Evolutionary conservation across 2,113 vertebrate genomes (phyloP).

Genomic region (Orthonyx spaldingii): DNA sequence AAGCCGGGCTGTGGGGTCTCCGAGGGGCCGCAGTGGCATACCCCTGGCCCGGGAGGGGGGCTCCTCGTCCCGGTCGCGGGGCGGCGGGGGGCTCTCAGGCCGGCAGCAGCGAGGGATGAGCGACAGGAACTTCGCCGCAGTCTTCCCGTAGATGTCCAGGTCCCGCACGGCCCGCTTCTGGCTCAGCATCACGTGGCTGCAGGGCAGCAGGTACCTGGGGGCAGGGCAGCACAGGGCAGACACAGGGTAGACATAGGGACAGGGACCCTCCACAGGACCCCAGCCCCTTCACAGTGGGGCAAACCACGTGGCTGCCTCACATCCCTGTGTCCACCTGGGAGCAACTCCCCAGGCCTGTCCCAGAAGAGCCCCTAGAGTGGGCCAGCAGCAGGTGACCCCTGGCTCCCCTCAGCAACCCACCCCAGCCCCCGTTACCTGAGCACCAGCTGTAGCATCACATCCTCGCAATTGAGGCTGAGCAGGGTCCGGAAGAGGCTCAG

Average conservation of each 20-base stretch:
- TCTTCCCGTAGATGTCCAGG: constrained; percentile 89
- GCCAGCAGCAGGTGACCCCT: not conserved
- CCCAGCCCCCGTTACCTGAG: constrained; percentile 75
- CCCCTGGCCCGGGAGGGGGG: constrained; percentile 83
- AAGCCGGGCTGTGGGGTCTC: too few species aligned
- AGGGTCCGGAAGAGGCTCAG: constrained; percentile 94
- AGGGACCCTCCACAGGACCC: not conserved
- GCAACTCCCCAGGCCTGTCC: fast-evolving
- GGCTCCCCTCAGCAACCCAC: not conserved
- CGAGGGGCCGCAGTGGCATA: not conserved
- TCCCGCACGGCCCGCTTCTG: constrained; percentile 90
- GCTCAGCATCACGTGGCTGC: constrained; percentile 96
- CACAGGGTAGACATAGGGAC: not conserved
- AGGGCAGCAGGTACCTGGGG: constrained; percentile 91
- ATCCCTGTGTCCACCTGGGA: fast-evolving
- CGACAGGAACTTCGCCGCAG: constrained; percentile 90
- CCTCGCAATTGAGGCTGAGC: constrained; percentile 93
- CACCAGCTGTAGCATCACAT: constrained; percentile 93
- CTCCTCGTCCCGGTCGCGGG: constrained; percentile 76
- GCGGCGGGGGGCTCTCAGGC: constrained; percentile 46
- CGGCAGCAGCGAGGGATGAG: constrained; percentile 91
- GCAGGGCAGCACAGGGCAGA: not conserved
- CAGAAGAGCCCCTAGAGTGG: not conserved
- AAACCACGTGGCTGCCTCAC: not conserved
- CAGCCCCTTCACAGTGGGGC: not conserved